Base-by-base conservation (phyloP, 1,140 invertebrate genomes). In the Papilio helenus region DNA sequence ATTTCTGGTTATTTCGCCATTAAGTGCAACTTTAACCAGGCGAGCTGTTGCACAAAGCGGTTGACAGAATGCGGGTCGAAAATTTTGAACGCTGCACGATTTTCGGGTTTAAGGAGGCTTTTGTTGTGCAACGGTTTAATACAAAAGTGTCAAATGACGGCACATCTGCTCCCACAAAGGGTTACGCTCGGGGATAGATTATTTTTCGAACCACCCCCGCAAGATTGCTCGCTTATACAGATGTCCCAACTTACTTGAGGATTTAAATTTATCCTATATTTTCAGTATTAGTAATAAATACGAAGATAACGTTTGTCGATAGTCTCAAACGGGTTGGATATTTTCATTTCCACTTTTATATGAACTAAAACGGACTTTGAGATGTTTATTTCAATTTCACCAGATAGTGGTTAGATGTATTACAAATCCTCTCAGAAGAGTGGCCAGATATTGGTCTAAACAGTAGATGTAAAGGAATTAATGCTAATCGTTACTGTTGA, bases 111-210 rank as follows among this genome's bases (percentile, higher is more conserved):
- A 94, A 94, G 93, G 90, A 93, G 88, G 87, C 91, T 89, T 93
- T 94, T 94, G 93, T 94, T 93, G 92, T 94, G 93, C 93, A 94
- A 94, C 90, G 92, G 92, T 92, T 93, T 94, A 94, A 93, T 94
- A 94, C 93, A 94, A 94, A 94, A 94, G 93, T 93, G 92, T 94
- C 92, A 92, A 94, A 94, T 94, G 93, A 94, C 93, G 92, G 88
- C 91, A 93, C 93, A 94, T 94, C 93, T 94, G 93, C 90, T 87
- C 81, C 82, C 89, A 93, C 92, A 94, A 94, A 93, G 93, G 93
- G 93, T 94, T 94, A 90, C 85, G 88, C 87, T 87, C 84, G 88
- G 85, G 87, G 91, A 92, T 93, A 93, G 93, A 94, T 93, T 94
- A 94, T 93, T 94, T 93, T 93, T 90, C 91, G 89, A 92, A 90